Evolutionary conservation across 2,797 vertebrate species (phyloP).

Genomic region (Sorex maritimensis): DNA sequence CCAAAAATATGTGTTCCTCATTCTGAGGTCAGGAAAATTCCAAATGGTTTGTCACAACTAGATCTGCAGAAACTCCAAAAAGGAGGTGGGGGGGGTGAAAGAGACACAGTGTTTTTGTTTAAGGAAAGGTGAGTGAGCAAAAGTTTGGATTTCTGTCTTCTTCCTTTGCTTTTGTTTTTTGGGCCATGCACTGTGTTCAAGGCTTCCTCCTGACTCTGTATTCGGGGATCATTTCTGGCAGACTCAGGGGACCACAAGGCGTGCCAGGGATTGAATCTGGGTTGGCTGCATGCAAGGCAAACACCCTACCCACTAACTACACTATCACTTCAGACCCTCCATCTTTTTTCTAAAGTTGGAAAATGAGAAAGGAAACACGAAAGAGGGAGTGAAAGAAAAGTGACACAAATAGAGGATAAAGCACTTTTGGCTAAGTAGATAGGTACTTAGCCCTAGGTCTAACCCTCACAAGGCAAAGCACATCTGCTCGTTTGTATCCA

Average conservation of each 20-base stretch:
- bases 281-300: too few relatives aligned
- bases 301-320: too few relatives aligned
- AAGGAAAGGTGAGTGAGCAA: not conserved
- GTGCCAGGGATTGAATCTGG: too few relatives aligned
- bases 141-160: not conserved
- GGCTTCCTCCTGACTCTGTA: too few relatives aligned
- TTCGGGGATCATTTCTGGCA: too few relatives aligned
- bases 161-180: too few relatives aligned
- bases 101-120: not conserved
- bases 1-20: slow-evolving; percentile 27
- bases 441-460: not conserved
- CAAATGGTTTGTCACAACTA: slow-evolving; percentile 30
- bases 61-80: not conserved
- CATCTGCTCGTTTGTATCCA: too few relatives aligned
- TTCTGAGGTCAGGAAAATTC: slow-evolving; percentile 24
- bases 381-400: not conserved
- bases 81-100: not conserved
- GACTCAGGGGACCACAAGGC: too few relatives aligned
- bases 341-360: slow-evolving; percentile 30
- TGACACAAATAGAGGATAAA: not conserved
- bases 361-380: not conserved
- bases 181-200: too few relatives aligned
- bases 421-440: not conserved
- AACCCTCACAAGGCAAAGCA: not conserved
- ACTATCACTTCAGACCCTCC: too few relatives aligned